Evolutionary conservation across 2,888 invertebrate genomes (phyloP).

Genomic region (Pachydiplax longipennis): DNA sequence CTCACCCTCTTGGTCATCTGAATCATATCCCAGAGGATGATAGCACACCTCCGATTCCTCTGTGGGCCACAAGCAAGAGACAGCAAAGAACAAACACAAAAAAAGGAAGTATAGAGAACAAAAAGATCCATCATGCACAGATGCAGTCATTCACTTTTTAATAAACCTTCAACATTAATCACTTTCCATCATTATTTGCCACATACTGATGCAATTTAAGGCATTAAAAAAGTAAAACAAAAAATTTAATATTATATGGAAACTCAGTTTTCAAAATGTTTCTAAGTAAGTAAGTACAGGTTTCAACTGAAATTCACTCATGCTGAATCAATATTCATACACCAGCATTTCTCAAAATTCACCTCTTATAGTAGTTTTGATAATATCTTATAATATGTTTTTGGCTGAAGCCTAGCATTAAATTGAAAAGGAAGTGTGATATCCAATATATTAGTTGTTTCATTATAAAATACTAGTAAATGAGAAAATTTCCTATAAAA

Average conservation of each 20-base stretch:
- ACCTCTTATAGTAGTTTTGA: too few species aligned
- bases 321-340: neutral
- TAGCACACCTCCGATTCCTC: slow-evolving; percentile 47
- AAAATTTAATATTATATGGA: neutral
- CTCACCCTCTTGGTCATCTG: slow-evolving; percentile 46
- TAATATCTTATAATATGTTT: too few species aligned
- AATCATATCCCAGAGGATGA: slow-evolving; percentile 47
- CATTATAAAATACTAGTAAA: too few species aligned
- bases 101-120: slow-evolving; percentile 35
- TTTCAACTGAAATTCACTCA: neutral
- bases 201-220: neutral
- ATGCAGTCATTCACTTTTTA: neutral
- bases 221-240: neutral
- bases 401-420: too few species aligned
- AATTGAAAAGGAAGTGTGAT: too few species aligned
- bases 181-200: neutral
- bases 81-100: slow-evolving; percentile 38
- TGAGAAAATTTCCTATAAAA: too few species aligned
- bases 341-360: neutral
- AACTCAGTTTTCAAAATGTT: neutral
- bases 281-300: neutral
- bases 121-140: slow-evolving; percentile 13
- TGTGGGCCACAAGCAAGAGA: slow-evolving; percentile 43
- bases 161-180: neutral
- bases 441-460: too few species aligned